Evolutionary conservation across 2,113 vertebrate species (phyloP), one percentile per base, ranked within the genome.

Genomic region (Empidonax traillii): DNA sequence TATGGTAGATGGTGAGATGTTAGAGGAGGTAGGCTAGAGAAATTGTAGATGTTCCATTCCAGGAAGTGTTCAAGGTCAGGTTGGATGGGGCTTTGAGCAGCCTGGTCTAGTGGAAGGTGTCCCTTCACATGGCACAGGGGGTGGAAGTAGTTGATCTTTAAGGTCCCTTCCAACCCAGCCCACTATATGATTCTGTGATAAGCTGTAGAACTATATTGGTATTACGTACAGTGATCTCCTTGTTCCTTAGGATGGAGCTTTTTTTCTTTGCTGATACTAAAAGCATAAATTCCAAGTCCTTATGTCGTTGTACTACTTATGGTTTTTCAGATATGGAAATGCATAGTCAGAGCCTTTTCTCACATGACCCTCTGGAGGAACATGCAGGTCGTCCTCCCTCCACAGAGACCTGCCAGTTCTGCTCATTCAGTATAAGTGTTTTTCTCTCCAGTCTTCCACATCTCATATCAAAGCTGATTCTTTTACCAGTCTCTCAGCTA

Each of bases 51-150:
- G 10, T 3, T 21, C 14, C 41, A 55, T 15, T 25, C 6, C 11
- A 49, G 31, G 25, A 55, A 69, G 14, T 19, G 30, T 22, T 62
- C n/a, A 47, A 41, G 30, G 39, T 25, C 41, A 41, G 30, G 14
- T 2, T 69, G 55, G 30, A 27, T 9, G 12, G 14, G 11, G 39
- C 11, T 68, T 61, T 30, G 53, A 62, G 17, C 4, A 31, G 19
- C 9, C 11, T 5, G 3, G 10, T 55, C n/a, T 41, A 69, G n/a
- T 19, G 30, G n/a, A 46, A 31, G 7, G 3, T 15, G 9, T 41
- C 17, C 30, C 8, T 55, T 21, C 2, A 47, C 21, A 23, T 15
- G 30, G 12, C 20, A n/a, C 2, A 9, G 4, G 4, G 2, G 0
- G 12, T 62, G 39, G 8, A 62, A 35, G 13, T 10, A 6, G 2